These are phyloP conservation scores for Mamestra configurata DNA, from an alignment of 1,140 invertebrate species.

Conservation along the genomic window DNA sequence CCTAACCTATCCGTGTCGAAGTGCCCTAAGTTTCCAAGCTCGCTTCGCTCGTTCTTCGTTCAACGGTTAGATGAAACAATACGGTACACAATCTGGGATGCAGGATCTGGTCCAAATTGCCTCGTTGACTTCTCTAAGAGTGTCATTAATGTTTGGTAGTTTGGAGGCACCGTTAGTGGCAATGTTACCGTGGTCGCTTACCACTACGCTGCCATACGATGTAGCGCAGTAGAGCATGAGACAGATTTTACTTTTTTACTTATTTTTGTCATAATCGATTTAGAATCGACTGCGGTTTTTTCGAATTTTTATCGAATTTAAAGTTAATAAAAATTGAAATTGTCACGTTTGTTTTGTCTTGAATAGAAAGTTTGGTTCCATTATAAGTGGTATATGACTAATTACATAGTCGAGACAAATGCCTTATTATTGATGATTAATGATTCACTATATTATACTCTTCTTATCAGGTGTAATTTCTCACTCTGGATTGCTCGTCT, in stretches of 20 bases:
- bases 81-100: constrained; percentile 16
- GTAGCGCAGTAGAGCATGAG: constrained; percentile 73
- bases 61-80: no score
- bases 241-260: constrained; percentile 57
- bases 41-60: no score
- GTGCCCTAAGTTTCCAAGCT: no score
- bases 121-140: constrained; percentile 31
- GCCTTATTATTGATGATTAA: neutral
- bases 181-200: constrained; percentile 48
- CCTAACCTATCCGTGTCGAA: no score
- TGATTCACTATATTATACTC: neutral
- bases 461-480: neutral
- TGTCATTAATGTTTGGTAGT: constrained; percentile 33
- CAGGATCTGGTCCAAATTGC: constrained; percentile 15
- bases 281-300: constrained; percentile 29
- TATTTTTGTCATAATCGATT: constrained; percentile 63
- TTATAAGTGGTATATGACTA: constrained; percentile 12
- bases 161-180: constrained; percentile 26
- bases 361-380: constrained; percentile 13
- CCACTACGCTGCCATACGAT: constrained; percentile 57
- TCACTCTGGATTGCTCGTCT: no score
- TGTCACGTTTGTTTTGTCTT: neutral
- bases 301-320: constrained; percentile 5
- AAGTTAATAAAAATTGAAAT: constrained; percentile 12
- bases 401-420: neutral